Evolutionary conservation across 2,888 invertebrate genomes (phyloP), one percentile per base, ranked within the genome.

Genomic region (Dusona sp.): DNA sequence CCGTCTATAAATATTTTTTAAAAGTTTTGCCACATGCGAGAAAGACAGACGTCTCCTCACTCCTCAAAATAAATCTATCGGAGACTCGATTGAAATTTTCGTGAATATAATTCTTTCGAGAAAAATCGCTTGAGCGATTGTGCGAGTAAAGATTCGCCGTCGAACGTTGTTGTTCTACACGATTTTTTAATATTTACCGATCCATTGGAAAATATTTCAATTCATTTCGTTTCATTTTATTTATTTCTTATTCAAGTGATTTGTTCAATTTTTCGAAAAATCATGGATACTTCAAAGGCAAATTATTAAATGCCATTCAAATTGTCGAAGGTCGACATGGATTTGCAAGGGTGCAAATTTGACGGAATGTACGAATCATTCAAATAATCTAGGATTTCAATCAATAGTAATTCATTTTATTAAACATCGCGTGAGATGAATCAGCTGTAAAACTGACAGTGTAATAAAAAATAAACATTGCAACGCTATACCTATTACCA

Each of bases 11-110:
- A 61, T 61, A 61, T 29, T 61, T 61, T 61, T 29, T 6, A 16
- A 29, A 25, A 61, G 13, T 61, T 29, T 61, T 25, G 16, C 29
- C 61, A 61, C 3, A 29, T 22, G 45, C 9, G 45, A 48, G 19
- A 45, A 48, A 61, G 42, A 74, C 25, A 25, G 29, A 61, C 11
- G 65, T 8, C 33, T 36, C 16, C 33, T n/a, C n/a, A n/a, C 51
- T 42, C 51, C 70, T 64, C 16, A 48, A 68, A 45, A 80, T 80
- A 80, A 80, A 84, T 70, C 80, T 72, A 84, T 80, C 72, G 51
- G 25, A 80, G 33, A 67, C 36, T 65, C 79, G 75, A 80, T 75
- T 64, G 68, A 42, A 22, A 78, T 54, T 67, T 19, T 3, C 65
- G 48, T 8, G 48, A 77, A 36, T 33, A 51, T 48, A 11, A 33